These are phyloP conservation scores for Remorina albescens DNA, from an alignment of 2,797 vertebrate species.

Conservation along the genomic window DNA sequence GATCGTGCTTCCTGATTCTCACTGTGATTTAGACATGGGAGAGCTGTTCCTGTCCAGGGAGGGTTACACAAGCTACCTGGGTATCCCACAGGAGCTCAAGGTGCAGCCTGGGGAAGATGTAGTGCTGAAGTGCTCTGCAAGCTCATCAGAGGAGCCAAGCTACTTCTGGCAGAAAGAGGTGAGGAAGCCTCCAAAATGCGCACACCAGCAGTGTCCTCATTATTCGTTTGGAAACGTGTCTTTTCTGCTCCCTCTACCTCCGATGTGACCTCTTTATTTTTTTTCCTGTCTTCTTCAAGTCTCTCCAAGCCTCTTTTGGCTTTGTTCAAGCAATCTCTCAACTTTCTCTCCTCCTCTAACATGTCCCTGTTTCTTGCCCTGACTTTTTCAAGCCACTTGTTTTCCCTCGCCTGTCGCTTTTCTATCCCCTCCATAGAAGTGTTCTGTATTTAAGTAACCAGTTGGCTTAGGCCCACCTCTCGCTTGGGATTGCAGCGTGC, in stretches of 20 bases:
- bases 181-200: slow-evolving; percentile 36
- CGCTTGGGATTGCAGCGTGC: slow-evolving; percentile 64
- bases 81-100: slow-evolving; percentile 64
- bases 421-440: slow-evolving; percentile 50
- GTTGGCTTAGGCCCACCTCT: slow-evolving; percentile 63
- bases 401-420: slow-evolving; percentile 15
- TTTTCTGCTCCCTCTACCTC: slow-evolving; percentile 21
- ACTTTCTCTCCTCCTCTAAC: slow-evolving; percentile 26
- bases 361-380: slow-evolving; percentile 10
- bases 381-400: slow-evolving; percentile 50
- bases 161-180: slow-evolving; percentile 86
- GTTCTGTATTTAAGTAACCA: slow-evolving; percentile 72
- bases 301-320: slow-evolving; percentile 33
- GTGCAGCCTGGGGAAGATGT: slow-evolving; percentile 77
- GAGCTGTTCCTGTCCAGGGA: slow-evolving; percentile 62
- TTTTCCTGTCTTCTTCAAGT: slow-evolving; percentile 23
- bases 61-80: slow-evolving; percentile 71
- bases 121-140: slow-evolving; percentile 79
- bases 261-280: slow-evolving; percentile 47
- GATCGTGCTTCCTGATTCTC: slow-evolving; percentile 12
- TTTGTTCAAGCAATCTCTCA: slow-evolving; percentile 44
- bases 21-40: slow-evolving; percentile 75
- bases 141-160: slow-evolving; percentile 76
- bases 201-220: slow-evolving; percentile 31
- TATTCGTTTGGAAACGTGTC: slow-evolving; percentile 47